These are phyloP conservation scores for Drosophila ficusphila DNA, from an alignment of 1,140 invertebrate species.

Conservation along the genomic window DNA sequence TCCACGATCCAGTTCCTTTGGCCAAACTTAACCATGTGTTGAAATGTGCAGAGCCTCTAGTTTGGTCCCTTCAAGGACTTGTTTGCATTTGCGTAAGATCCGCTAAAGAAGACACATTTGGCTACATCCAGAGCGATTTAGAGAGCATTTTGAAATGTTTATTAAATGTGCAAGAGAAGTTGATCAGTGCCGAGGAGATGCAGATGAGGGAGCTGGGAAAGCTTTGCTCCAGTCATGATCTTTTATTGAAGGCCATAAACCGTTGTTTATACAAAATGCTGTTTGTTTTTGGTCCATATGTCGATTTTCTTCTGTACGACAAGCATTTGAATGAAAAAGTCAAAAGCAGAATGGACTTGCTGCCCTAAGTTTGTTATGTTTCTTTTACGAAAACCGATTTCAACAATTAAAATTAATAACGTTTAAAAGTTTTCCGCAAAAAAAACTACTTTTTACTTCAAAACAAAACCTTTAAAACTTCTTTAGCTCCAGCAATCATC, in stretches of 20 bases:
- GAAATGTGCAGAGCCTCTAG: slow-evolving; percentile 1
- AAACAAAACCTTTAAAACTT: neutral
- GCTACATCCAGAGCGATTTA: slow-evolving; percentile 9
- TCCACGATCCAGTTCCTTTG: neutral
- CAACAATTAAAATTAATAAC: no score
- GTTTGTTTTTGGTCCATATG: slow-evolving; percentile 1
- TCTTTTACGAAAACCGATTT: no score
- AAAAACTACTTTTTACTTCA: no score
- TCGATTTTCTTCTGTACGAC: neutral
- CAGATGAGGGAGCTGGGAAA: neutral
- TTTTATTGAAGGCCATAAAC: neutral
- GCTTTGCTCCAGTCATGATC: slow-evolving; percentile 9
- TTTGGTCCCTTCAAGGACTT: slow-evolving; percentile 39
- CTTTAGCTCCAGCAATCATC: slow-evolving; percentile 10
- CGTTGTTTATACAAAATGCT: slow-evolving; percentile 33
- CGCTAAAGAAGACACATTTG: slow-evolving; percentile 3
- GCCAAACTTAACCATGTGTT: slow-evolving; percentile 20
- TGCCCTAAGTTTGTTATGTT: neutral
- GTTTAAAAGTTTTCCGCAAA: no score
- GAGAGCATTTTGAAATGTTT: neutral
- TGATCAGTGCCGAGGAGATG: neutral
- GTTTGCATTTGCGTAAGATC: slow-evolving; percentile 42
- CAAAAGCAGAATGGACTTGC: neutral
- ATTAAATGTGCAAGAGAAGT: slow-evolving; percentile 3
- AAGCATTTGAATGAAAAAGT: neutral